Evolutionary conservation across 1,140 invertebrate genomes (phyloP), one percentile per base, ranked within the genome.

Genomic region (Drosophila sp.): DNA sequence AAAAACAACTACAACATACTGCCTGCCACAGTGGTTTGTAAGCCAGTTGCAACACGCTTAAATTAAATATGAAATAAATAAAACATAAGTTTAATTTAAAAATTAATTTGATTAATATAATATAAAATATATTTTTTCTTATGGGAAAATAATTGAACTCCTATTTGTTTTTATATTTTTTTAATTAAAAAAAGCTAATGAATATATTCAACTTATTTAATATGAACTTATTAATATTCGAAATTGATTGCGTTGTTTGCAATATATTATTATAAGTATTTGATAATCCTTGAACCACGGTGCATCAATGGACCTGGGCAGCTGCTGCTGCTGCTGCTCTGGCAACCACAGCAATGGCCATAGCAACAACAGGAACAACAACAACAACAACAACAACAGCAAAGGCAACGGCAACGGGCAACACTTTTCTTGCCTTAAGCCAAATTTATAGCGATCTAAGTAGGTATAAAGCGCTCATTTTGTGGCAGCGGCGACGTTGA

Each of bases 351-450:
- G 18, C 43, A 45, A 45, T 32, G 27, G 27, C 46, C n/a, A 21
- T 18, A 16, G 8, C 41, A 43, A 43, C 7, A 43, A 8, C 13
- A 43, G 18, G 6, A 43, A 18, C 13, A 43, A 3, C 14, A 41
- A 41, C n/a, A 41, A 14, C n/a, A 41, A 3, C 14, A 41, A 5
- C 38, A 27, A 16, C 27, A 4, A 34, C 48, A 41, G 43, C 54
- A 61, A 38, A 43, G 27, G n/a, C 36, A 56, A 14, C 7, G n/a
- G 32, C 58, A 51, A 51, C 45, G 61, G 79, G 79, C 83, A 87
- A 87, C 83, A 87, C 83, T 87, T 87, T 87, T 87, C 83, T 87
- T 87, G 83, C 83, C 83, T 89, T 89, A 87, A 87, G 83, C 83
- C 72, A 87, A 87, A 87, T 87, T 87, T 87, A 87, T 87, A 87